Evolutionary conservation across 2,888 invertebrate species (phyloP).

Genomic region (Ptychoptera contaminata): DNA sequence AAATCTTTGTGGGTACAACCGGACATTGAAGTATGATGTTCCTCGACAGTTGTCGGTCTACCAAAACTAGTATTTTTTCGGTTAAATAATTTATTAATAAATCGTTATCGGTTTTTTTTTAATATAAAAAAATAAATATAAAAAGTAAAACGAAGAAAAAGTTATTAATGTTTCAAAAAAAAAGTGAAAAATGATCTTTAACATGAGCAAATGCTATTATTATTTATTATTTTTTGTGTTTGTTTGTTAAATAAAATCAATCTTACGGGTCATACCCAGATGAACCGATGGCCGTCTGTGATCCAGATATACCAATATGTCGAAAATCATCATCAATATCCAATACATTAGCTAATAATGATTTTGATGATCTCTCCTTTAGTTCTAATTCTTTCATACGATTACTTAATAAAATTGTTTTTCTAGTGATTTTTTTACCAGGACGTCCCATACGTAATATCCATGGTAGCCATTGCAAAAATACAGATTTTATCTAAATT

Average conservation of each 20-base stretch:
- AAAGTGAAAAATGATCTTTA: background rate
- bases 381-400: slow-evolving; percentile 86
- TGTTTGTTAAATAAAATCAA: background rate
- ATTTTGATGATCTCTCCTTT: slow-evolving; percentile 86
- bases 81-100: too few species aligned
- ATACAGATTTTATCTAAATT: slow-evolving; percentile 75
- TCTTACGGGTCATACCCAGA: slow-evolving; percentile 36
- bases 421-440: slow-evolving; percentile 83
- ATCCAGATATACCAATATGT: slow-evolving; percentile 44
- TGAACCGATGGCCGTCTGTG: slow-evolving; percentile 43
- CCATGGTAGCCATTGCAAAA: slow-evolving; percentile 97
- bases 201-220: too few species aligned
- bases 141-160: background rate
- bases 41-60: slow-evolving; percentile 66
- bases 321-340: slow-evolving; percentile 93
- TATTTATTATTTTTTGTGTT: too few species aligned
- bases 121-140: background rate
- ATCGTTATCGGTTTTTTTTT: background rate
- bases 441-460: slow-evolving; percentile 90
- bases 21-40: slow-evolving; percentile 39
- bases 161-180: background rate
- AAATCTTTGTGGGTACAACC: slow-evolving; percentile 71
- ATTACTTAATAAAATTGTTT: slow-evolving; percentile 78
- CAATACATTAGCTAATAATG: slow-evolving; percentile 83
- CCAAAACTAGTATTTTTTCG: slow-evolving; percentile 48